Percentiles rank a stretch among this genome's conserved stretches.
phyloP scores from a whole-genome alignment of 2,888 invertebrate genomes.

The Lissonota sp. region DNA sequence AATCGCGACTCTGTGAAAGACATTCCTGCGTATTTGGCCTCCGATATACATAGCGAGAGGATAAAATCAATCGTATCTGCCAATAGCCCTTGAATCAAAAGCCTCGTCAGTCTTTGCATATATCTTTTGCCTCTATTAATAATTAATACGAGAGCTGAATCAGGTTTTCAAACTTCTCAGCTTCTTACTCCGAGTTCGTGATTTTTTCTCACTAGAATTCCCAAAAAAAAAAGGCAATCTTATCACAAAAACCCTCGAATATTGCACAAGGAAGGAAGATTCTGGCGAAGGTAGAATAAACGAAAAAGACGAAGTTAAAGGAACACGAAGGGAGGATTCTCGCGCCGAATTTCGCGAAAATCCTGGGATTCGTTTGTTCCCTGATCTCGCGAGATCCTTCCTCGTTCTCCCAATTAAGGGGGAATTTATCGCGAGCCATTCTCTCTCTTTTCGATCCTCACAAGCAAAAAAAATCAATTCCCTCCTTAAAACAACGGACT shows the following conservation, averaged over 20 bases:
- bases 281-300: not conserved
- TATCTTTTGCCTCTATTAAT: constrained; percentile 5
- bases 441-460: not conserved
- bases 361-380: constrained; percentile 4
- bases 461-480: not conserved
- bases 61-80: constrained; percentile 6
- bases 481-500: not conserved
- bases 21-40: constrained; percentile 14
- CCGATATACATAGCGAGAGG: constrained; percentile 4
- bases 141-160: constrained; percentile 10
- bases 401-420: constrained; percentile 45
- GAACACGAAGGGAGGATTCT: not conserved
- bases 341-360: constrained; percentile 33
- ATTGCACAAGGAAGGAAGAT: not conserved
- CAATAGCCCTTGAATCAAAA: constrained; percentile 13
- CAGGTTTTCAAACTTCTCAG: constrained; percentile 15
- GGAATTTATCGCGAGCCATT: constrained; percentile 25
- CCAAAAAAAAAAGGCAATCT: not conserved
- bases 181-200: not conserved
- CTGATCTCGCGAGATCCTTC: constrained; percentile 12
- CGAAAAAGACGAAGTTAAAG: not conserved
- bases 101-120: not conserved
- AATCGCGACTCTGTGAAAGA: constrained; percentile 20
- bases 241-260: not conserved
- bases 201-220: not conserved